Evolutionary conservation across 2,113 vertebrate genomes (phyloP).

Genomic region (Bothrops jararaca): DNA sequence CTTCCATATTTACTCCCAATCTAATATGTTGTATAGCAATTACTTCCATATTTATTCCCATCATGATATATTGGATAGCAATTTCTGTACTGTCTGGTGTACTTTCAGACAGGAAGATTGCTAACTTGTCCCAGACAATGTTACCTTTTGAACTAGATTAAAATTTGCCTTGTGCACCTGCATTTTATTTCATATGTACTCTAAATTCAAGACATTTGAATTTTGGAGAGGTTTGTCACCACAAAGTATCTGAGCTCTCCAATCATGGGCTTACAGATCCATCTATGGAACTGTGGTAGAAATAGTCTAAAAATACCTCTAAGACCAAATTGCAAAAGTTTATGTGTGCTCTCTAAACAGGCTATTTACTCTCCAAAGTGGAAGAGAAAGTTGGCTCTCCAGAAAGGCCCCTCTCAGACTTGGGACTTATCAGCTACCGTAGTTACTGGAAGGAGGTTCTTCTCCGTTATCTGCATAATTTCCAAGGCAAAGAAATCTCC

Average conservation of each 20-base stretch:
- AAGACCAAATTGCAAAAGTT: neutral
- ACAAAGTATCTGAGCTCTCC: neutral
- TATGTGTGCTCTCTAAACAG: constrained; percentile 58
- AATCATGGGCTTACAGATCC: no score
- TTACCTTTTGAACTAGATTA: neutral
- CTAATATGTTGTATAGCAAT: neutral
- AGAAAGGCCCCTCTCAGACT: constrained; percentile 90
- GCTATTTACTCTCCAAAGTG: constrained; percentile 96
- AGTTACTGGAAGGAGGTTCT: constrained; percentile 99
- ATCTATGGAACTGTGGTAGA: neutral
- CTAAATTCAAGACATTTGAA: neutral
- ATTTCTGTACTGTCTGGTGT: neutral
- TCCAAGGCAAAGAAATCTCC: constrained; percentile 98
- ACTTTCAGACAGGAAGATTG: neutral
- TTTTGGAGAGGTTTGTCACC: neutral
- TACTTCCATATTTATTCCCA: neutral
- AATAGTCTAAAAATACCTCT: neutral
- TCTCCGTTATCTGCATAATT: constrained; percentile 93
- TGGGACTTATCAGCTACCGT: constrained; percentile 98
- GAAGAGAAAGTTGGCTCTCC: constrained; percentile 98
- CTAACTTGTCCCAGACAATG: neutral
- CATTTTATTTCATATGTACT: neutral
- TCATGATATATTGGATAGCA: neutral
- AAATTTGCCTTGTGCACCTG: neutral
- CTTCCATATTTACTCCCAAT: neutral